Percentiles rank a stretch among this genome's conserved stretches.
These are phyloP conservation scores for Tetraodon nigroviridis DNA, from an alignment of 2,113 vertebrate species.

Conservation along the genomic window DNA sequence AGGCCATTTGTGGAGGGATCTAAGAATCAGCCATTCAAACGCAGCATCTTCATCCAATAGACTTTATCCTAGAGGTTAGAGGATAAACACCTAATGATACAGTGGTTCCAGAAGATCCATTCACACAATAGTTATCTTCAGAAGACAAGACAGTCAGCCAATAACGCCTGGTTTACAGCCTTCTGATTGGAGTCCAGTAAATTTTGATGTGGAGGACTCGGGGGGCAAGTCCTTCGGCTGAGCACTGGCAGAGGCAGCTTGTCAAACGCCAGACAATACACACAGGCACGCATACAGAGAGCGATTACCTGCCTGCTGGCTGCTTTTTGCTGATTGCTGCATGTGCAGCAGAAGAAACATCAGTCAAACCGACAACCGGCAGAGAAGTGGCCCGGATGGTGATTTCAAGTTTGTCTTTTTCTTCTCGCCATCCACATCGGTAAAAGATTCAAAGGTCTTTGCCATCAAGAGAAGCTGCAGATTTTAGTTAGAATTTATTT, in stretches of 20 bases:
- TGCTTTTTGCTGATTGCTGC: conserved; percentile 24
- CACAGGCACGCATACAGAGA: conserved; percentile 38
- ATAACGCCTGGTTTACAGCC: conserved; percentile 35
- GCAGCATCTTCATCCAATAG: background rate
- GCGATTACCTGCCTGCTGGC: conserved; percentile 43
- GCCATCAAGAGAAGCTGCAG: no score
- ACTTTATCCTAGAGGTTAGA: background rate
- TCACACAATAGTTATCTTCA: no score
- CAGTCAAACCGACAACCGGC: conserved; percentile 25
- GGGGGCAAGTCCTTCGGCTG: conserved; percentile 28
- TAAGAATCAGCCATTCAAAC: background rate
- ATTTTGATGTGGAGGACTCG: conserved; percentile 30
- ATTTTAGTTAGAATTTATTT: no score
- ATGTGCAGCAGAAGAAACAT: conserved; percentile 19
- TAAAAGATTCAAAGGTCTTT: no score
- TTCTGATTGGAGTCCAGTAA: conserved; percentile 38
- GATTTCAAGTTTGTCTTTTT: background rate
- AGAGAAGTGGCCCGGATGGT: conserved; percentile 13
- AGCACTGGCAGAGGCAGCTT: conserved; percentile 44
- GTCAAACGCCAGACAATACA: conserved; percentile 45
- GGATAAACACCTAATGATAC: background rate
- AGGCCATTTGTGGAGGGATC: background rate
- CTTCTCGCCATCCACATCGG: background rate
- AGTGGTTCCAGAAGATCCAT: conserved; percentile 13
- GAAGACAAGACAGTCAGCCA: conserved; percentile 14